phyloP scores from a whole-genome alignment of 1,140 invertebrate species.

The Drosophila arizonae region DNA sequence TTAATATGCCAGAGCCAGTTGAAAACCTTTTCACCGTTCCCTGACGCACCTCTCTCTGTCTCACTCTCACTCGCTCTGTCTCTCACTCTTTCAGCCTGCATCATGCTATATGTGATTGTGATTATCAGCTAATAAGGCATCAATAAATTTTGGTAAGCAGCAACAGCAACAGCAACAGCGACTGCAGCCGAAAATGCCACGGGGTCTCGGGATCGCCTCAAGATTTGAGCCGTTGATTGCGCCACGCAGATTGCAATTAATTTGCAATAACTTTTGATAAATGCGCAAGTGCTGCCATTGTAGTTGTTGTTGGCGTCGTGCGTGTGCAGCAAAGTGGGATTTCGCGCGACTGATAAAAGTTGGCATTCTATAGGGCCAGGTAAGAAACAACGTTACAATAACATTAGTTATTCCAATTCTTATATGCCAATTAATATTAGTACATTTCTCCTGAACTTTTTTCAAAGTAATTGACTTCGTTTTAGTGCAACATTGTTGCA shows the following conservation, averaged over 20 bases:
- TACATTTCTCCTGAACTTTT: too few relatives aligned
- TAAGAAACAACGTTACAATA: conserved; percentile 3
- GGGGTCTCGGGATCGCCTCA: conserved; percentile 55
- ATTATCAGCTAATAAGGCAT: conserved; percentile 78
- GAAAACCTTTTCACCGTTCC: conserved; percentile 68
- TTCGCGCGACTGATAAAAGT: conserved; percentile 71
- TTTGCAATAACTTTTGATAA: conserved; percentile 82
- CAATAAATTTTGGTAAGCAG: conserved; percentile 63
- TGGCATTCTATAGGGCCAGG: conserved; percentile 25
- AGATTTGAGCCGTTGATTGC: conserved; percentile 60
- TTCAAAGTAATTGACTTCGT: too few relatives aligned
- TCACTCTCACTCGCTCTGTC: not conserved
- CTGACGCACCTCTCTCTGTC: conserved; percentile 26
- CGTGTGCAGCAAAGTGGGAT: conserved; percentile 56
- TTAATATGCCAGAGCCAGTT: conserved; percentile 67
- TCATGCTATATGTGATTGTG: conserved; percentile 60
- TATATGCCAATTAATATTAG: too few relatives aligned
- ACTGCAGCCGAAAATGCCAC: conserved; percentile 49
- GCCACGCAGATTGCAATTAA: conserved; percentile 73
- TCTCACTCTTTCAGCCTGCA: not conserved
- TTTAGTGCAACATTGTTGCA: too few relatives aligned
- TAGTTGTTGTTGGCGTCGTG: conserved; percentile 4
- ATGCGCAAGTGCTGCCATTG: conserved; percentile 54
- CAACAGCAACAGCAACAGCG: conserved; percentile 10
- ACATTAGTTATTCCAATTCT: too few relatives aligned